phyloP scores from a whole-genome alignment of 64 coral and sea anemone genomes.

The Montipora capricornis region DNA sequence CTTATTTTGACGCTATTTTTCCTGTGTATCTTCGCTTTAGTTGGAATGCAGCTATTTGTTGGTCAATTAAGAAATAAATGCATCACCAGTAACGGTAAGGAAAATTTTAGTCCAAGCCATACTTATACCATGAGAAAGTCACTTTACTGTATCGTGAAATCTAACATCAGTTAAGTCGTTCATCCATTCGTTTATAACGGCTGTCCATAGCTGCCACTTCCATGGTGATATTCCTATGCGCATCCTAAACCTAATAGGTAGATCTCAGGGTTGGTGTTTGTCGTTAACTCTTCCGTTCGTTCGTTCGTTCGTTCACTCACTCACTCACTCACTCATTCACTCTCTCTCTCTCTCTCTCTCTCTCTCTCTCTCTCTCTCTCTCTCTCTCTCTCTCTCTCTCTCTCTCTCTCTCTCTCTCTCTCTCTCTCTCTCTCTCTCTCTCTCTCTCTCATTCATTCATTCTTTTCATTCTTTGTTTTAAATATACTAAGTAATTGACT shows the following conservation, averaged over 20 bases:
- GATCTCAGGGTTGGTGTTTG: too few relatives aligned
- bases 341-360: too few relatives aligned
- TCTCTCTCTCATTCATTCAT: background rate
- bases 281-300: background rate
- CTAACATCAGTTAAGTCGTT: background rate
- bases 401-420: too few relatives aligned
- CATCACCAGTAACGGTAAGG: constrained; percentile 82
- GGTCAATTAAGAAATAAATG: constrained; percentile 94
- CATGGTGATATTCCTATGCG: too few relatives aligned
- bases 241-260: too few relatives aligned
- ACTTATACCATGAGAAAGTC: background rate
- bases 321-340: too few relatives aligned
- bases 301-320: background rate
- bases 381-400: too few relatives aligned
- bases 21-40: constrained; percentile 92
- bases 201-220: too few relatives aligned
- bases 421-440: too few relatives aligned
- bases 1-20: constrained; percentile 87
- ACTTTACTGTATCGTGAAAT: too few relatives aligned
- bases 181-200: background rate
- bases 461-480: background rate
- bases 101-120: background rate
- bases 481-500: too few relatives aligned
- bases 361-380: too few relatives aligned
- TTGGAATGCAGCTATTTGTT: constrained; percentile 98